Evolutionary conservation across 2,113 vertebrate genomes (phyloP), one percentile per base, ranked within the genome.

Genomic region (Nyctereutes procyonoides): DNA sequence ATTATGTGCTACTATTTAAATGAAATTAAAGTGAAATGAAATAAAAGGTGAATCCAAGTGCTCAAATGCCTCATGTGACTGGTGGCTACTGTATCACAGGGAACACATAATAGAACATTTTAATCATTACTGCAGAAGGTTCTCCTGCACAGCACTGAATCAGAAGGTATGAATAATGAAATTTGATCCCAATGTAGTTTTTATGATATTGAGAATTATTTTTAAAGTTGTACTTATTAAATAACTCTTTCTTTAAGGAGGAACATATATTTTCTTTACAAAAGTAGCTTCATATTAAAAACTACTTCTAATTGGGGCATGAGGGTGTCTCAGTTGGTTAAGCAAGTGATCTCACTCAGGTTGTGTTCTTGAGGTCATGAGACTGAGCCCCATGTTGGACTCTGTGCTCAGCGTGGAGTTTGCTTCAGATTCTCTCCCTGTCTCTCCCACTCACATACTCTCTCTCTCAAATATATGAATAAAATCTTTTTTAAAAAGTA

Each of bases 211-310:
- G 20, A 22, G 3, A 56, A 51, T 90, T 35, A 38, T 53, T 79
- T 88, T 84, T 24, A 55, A 85, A 69, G 28, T 85, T 65, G 16
- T 73, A 22, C 56, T 85, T 96, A 55, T 71, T 82, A 85, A 96
- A 55, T 90, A 93, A 65, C 10, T 74, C 14, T 62, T 92, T 77
- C 10, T 65, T 91, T 65, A 84, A 67, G 24, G 53, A 85, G 48
- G 6, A 89, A 1, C 9, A 85, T 48, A 79, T 24, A 80, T 88
- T 95, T 92, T 94, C 58, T 81, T 90, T 95, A 65, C 15, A 79
- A 90, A 85, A 82, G 26, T 76, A 32, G n/a, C 14, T 90, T 80
- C 53, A 43, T 43, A 43, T 43, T 43, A 43, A 43, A 43, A 43
- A 43, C 43, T 43, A 43, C 43, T 43, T 43, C 43, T 43, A 43